These are phyloP conservation scores for Lipotes vexillifer DNA, from an alignment of 2,113 vertebrate species.

Conservation along the genomic window DNA sequence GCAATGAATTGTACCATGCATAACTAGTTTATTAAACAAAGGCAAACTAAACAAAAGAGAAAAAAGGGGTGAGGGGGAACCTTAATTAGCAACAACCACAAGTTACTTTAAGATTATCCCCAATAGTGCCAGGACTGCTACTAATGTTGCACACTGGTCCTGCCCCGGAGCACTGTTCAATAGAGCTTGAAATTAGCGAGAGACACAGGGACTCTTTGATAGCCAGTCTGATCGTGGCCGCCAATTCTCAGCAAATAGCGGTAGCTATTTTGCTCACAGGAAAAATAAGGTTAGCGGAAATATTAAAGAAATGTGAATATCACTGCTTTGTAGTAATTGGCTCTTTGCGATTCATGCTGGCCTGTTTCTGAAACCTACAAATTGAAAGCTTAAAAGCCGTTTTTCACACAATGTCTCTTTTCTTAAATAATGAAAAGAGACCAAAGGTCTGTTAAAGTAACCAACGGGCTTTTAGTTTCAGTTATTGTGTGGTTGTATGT, in stretches of 20 bases:
- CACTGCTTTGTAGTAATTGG: slow-evolving; percentile 73
- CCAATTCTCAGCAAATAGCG: slow-evolving; percentile 76
- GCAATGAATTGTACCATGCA: background rate
- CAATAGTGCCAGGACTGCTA: background rate
- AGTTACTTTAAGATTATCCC: slow-evolving; percentile 36
- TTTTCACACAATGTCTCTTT: slow-evolving; percentile 62
- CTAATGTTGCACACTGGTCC: slow-evolving; percentile 45
- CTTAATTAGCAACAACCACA: slow-evolving; percentile 56
- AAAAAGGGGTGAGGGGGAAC: background rate
- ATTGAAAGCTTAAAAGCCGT: slow-evolving; percentile 70
- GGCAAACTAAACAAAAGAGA: background rate
- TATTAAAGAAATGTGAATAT: slow-evolving; percentile 77
- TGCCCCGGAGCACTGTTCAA: slow-evolving; percentile 68
- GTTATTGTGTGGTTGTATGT: background rate
- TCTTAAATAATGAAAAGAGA: slow-evolving; percentile 67
- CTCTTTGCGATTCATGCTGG: slow-evolving; percentile 70
- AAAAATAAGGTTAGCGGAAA: slow-evolving; percentile 80
- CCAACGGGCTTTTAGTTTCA: slow-evolving; percentile 12
- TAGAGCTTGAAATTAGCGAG: slow-evolving; percentile 80
- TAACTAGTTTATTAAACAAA: slow-evolving; percentile 48
- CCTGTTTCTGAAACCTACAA: slow-evolving; percentile 68
- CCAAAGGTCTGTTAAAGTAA: slow-evolving; percentile 58
- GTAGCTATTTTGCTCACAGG: slow-evolving; percentile 72
- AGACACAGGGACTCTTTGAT: slow-evolving; percentile 66
- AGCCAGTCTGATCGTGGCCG: slow-evolving; percentile 50